Percentiles rank a stretch among this genome's conserved stretches.
These are phyloP conservation scores for Aurelia sp. DNA, from an alignment of 30 jellyfish, hydroid and myxozoan genomes.

Conservation along the genomic window DNA sequence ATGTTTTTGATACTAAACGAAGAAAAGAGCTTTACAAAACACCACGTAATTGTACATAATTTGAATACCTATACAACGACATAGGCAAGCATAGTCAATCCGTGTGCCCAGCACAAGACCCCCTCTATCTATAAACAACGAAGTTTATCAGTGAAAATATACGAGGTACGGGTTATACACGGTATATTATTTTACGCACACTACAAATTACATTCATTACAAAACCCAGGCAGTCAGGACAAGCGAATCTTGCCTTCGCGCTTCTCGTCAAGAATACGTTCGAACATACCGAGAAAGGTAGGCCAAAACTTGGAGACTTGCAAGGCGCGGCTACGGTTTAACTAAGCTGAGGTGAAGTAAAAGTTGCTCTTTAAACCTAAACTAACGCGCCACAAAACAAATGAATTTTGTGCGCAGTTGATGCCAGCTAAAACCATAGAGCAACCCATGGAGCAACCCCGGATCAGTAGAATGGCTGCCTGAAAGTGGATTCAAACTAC, in stretches of 20 bases:
- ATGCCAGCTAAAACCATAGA: too few species aligned
- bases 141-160: conserved; percentile 48
- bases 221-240: conserved; percentile 34
- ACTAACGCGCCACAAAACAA: too few species aligned
- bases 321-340: too few species aligned
- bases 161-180: conserved; percentile 25
- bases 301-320: too few species aligned
- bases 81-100: conserved; percentile 24
- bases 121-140: conserved; percentile 24
- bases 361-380: too few species aligned
- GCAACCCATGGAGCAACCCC: too few species aligned
- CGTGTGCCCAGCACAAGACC: conserved; percentile 79
- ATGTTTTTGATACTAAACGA: background rate
- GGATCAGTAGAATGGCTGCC: too few species aligned
- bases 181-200: conserved; percentile 2
- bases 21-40: conserved; percentile 5
- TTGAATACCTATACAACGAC: background rate
- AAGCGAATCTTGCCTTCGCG: background rate
- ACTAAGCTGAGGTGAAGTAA: too few species aligned
- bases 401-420: too few species aligned
- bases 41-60: background rate
- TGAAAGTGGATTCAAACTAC: too few species aligned
- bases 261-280: too few species aligned
- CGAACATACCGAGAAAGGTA: too few species aligned
- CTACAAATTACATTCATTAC: conserved; percentile 56